Base-by-base conservation (phyloP, 2,797 vertebrate species). In the Fistularia tabacaria region DNA sequence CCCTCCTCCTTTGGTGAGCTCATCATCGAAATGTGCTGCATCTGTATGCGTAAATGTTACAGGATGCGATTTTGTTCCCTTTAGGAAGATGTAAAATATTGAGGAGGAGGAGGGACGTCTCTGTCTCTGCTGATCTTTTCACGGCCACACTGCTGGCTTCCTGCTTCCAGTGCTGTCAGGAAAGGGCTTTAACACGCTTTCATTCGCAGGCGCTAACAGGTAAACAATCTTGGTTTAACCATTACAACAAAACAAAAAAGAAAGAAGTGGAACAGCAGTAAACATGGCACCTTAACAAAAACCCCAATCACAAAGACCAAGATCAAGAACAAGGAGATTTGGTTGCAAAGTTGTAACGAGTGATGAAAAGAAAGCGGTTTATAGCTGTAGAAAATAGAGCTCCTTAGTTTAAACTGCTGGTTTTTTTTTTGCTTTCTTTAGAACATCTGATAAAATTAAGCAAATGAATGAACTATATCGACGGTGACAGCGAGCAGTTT, bases 361-460 rank as follows among this genome's bases (percentile, higher is more conserved):
- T 77, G 36, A 61, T 70, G 52, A 80, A 62, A 62, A 53, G 76
- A 68, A 71, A 13, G 6, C 6, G 11, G 11, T 36, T 12, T 15
- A 64, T 77, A 70, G 68, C 61, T 70, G 44, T 74, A 54, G 76
- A 82, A 66, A 25, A 79, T 69, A 69, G 66, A 71, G 78, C 76
- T 79, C 25, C 25, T 25, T 25, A 25, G 82, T 71, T 74, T 54
- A 63, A 85, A 76, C 81, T 89, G 87, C 89, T 90, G 88, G 83
- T 89, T 88, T 82, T 85, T 79, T n/a, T 80, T 77, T 85, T 78
- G 79, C 76, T 81, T 77, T 84, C 73, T 70, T 68, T 50, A 70
- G 69, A 85, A 82, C 82, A 72, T 87, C 83, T 89, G 84, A 88
- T 78, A 66, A 84, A 76, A 88, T 54, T 69, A 81, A 80, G 58